Evolutionary conservation across 2,888 invertebrate species (phyloP).

Genomic region (Adela reaumurella): DNA sequence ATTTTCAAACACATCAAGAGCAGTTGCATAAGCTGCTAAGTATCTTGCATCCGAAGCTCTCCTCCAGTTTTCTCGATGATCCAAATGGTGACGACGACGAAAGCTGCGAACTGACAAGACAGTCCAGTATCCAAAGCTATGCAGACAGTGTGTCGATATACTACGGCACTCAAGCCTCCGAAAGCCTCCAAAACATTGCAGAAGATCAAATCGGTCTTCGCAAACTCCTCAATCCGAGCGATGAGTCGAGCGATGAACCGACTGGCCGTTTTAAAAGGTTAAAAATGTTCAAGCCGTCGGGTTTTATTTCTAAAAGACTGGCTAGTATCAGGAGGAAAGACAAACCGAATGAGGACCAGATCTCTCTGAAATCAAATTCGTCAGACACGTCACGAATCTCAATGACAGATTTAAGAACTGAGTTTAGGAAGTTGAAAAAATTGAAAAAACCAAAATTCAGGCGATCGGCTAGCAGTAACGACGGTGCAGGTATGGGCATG

Average conservation of each 20-base stretch:
- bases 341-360: conserved; percentile 42
- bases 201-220: conserved; percentile 44
- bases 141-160: conserved; percentile 34
- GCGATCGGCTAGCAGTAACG: conserved; percentile 26
- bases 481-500: conserved; percentile 58
- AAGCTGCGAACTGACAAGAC: conserved; percentile 24
- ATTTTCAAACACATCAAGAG: conserved; percentile 39
- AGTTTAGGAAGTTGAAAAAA: conserved; percentile 37
- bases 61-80: conserved; percentile 30
- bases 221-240: conserved; percentile 53
- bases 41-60: conserved; percentile 36
- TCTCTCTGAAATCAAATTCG: conserved; percentile 49
- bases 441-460: conserved; percentile 39
- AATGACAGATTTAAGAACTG: conserved; percentile 35
- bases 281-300: conserved; percentile 59
- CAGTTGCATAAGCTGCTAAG: conserved; percentile 34
- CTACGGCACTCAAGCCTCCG: conserved; percentile 33
- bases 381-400: conserved; percentile 48
- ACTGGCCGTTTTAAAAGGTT: conserved; percentile 51
- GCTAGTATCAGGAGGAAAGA: conserved; percentile 58
- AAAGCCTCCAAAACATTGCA: conserved; percentile 34
- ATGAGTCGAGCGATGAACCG: conserved; percentile 40
- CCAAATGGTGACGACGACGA: conserved; percentile 41
- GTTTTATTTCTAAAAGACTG: conserved; percentile 60
- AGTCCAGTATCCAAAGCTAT: conserved; percentile 30